Evolutionary conservation across 2,888 invertebrate species (phyloP).

Genomic region (Drosophila suboccidentalis): DNA sequence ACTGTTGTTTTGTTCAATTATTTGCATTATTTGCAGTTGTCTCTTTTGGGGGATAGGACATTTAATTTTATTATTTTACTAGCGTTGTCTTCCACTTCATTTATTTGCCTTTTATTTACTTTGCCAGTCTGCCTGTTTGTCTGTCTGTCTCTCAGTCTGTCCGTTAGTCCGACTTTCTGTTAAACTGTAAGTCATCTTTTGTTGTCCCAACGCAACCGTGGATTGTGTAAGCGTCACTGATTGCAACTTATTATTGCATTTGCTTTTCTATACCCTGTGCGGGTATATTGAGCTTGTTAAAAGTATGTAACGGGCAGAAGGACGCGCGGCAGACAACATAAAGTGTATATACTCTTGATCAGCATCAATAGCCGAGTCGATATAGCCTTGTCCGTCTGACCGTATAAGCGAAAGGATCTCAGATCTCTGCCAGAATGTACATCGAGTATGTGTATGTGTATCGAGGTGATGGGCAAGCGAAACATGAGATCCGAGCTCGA

Average conservation of each 20-base stretch:
- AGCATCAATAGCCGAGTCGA: too few relatives aligned
- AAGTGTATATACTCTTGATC: too few relatives aligned
- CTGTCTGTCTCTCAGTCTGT: background rate
- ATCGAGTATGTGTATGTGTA: too few relatives aligned
- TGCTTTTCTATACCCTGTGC: background rate
- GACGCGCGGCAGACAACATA: too few relatives aligned
- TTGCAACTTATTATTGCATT: conserved; percentile 32
- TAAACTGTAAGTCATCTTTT: conserved; percentile 4
- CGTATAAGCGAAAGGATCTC: too few relatives aligned
- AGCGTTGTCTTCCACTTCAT: conserved; percentile 15
- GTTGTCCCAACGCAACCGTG: background rate
- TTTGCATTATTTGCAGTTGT: conserved; percentile 8
- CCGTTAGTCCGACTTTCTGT: background rate
- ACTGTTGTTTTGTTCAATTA: conserved; percentile 21
- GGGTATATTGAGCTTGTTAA: too few relatives aligned
- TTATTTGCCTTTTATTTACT: conserved; percentile 20
- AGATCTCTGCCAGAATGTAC: too few relatives aligned
- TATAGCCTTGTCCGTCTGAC: too few relatives aligned
- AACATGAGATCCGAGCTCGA: too few relatives aligned
- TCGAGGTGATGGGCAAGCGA: too few relatives aligned
- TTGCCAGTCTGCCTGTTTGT: background rate
- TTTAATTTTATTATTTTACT: background rate
- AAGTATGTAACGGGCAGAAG: too few relatives aligned
- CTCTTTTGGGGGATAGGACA: background rate
- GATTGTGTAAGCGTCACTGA: conserved; percentile 33